Evolutionary conservation across 2,113 vertebrate genomes (phyloP), one percentile per base, ranked within the genome.

Genomic region (Tyto alba): DNA sequence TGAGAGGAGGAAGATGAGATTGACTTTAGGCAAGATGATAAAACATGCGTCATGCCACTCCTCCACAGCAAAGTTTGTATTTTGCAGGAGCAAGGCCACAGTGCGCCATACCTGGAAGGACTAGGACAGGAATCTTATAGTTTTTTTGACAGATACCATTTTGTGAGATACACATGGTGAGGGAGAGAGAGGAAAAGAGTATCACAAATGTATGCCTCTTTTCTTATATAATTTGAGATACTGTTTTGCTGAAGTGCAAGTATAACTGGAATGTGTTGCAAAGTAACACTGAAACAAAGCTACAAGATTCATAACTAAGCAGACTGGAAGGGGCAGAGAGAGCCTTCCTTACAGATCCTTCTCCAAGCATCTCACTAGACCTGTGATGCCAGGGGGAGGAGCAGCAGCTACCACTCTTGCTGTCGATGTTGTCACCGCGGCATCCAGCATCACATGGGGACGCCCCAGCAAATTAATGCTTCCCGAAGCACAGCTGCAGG

Each of bases 151-250:
- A 62, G 7, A 11, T 86, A 45, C 0, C 7, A 26, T 67, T 94
- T 73, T 40, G 12, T 47, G 34, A 80, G 27, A 16, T 38, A 38
- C 7, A 40, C 6, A 7, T 26, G 5, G 7, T n/a, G 23, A 81
- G 8, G 14, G 6, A 16, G 23, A 60, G 26, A 72, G 12, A 52
- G 19, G 20, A 9, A 18, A 10, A 15, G 23, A 64, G 25, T 41
- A n/a, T n/a, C 0, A 0, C 4, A 93, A 69, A 88, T 9, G 5
- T 30, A 38, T 55, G 12, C 10, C 5, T 21, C 48, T 82, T 69
- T 56, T 7, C 14, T 14, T 29, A 27, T 3, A 19, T 34, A 50
- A 30, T 1, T 57, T 15, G 27, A 63, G 11, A 57, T 16, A 15
- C 2, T 34, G 17, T 8, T 69, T 73, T 50, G 13, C 27, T 67